These are phyloP conservation scores for Steromphala cineraria DNA, from an alignment of 2,888 invertebrate species.

Conservation along the genomic window DNA sequence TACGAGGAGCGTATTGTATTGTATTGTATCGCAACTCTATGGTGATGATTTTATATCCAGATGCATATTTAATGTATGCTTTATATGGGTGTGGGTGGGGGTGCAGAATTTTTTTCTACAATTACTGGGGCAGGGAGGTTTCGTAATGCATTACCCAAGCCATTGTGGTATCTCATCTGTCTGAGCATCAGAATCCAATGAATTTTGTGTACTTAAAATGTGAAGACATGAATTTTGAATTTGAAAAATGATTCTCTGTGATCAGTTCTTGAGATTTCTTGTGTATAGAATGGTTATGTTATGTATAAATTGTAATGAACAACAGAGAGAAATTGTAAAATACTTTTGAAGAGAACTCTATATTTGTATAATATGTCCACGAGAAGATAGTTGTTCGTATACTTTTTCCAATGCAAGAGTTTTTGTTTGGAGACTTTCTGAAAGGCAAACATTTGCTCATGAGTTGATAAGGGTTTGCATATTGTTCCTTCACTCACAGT, in stretches of 20 bases:
- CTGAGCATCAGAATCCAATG: neutral
- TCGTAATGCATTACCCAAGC: neutral
- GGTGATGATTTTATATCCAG: neutral
- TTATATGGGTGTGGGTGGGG: neutral
- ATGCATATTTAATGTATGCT: neutral
- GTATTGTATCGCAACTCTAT: neutral
- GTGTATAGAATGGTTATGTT: neutral
- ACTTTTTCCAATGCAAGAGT: neutral
- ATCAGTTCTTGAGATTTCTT: neutral
- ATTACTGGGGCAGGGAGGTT: neutral
- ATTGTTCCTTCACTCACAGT: neutral
- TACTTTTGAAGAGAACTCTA: conserved; percentile 2
- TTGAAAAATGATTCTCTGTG: neutral
- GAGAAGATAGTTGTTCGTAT: neutral
- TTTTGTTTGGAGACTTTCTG: neutral
- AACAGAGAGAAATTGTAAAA: neutral
- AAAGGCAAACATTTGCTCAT: neutral
- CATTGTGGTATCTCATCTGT: neutral
- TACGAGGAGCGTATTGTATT: too few relatives aligned
- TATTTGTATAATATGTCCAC: conserved; percentile 10
- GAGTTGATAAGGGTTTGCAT: neutral
- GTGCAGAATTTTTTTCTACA: neutral
- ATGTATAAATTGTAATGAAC: conserved; percentile 11
- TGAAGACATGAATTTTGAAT: conserved; percentile 8
- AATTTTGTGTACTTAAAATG: neutral